A percentile compares a stretch with the other conserved stretches of the same genome.
These are phyloP conservation scores for Greenwoodochromis staneri DNA, from an alignment of 2,113 vertebrate genomes.

Conservation along the genomic window DNA sequence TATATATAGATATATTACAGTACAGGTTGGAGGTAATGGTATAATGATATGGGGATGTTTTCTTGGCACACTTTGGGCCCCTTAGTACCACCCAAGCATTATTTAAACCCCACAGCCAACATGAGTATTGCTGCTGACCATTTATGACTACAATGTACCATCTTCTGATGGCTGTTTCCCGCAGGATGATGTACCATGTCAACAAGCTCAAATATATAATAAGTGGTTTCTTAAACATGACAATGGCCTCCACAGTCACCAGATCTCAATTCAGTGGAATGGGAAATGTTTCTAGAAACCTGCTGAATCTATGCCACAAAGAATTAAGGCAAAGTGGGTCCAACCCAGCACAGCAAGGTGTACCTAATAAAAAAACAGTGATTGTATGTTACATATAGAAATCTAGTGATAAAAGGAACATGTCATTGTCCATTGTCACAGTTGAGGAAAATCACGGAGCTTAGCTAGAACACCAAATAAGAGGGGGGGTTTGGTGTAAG, in stretches of 20 bases:
- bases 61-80: not conserved
- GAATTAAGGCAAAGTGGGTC: not conserved
- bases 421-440: not conserved
- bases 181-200: not conserved
- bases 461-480: not conserved
- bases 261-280: not conserved
- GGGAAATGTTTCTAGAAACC: not conserved
- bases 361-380: not conserved
- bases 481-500: not conserved
- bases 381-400: not conserved
- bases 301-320: not conserved
- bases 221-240: not conserved
- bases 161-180: accelerated
- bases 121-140: not conserved
- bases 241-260: not conserved
- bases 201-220: not conserved
- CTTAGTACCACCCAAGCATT: not conserved
- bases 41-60: not conserved
- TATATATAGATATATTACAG: not conserved
- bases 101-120: not conserved
- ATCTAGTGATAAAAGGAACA: not conserved
- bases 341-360: not conserved
- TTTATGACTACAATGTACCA: not conserved
- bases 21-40: not conserved
- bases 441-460: not conserved